These are phyloP conservation scores for Rhagonycha lutea DNA, from an alignment of 2,888 invertebrate genomes.

Conservation along the genomic window DNA sequence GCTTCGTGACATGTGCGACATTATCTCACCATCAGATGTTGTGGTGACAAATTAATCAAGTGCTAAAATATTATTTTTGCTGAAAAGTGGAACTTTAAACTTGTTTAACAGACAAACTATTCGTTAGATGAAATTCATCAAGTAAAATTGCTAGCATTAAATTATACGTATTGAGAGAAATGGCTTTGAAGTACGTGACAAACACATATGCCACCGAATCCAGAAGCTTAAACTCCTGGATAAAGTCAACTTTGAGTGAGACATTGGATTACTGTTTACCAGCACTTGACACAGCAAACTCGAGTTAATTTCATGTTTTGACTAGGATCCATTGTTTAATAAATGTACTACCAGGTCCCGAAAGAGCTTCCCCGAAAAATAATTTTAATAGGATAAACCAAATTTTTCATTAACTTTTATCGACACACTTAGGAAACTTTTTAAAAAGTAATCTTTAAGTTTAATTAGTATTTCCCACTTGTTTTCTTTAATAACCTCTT, in stretches of 20 bases:
- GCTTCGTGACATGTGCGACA: not conserved
- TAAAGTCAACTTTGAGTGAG: conserved; percentile 25
- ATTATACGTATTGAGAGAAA: conserved; percentile 21
- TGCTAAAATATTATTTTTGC: conserved; percentile 19
- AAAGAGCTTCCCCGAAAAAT: not conserved
- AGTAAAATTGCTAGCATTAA: conserved; percentile 12
- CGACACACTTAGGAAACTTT: not conserved
- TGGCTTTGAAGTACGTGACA: conserved; percentile 36
- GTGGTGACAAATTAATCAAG: conserved; percentile 2
- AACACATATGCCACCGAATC: conserved; percentile 34
- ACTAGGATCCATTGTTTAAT: conserved; percentile 17
- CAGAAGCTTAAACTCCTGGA: conserved; percentile 19
- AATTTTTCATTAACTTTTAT: not conserved
- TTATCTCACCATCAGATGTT: not conserved
- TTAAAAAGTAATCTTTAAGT: not conserved
- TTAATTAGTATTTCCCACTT: not conserved
- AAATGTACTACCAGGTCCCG: conserved; percentile 4
- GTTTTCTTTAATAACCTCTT: not conserved
- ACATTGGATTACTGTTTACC: conserved; percentile 38
- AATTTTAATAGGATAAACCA: not conserved
- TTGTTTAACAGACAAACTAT: conserved; percentile 17
- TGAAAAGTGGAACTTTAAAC: conserved; percentile 3
- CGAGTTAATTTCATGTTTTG: conserved; percentile 20
- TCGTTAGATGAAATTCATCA: conserved; percentile 18
- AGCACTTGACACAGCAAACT: conserved; percentile 35